These are phyloP conservation scores for Telmatochromis sp. DNA, from an alignment of 2,113 vertebrate genomes.

Conservation along the genomic window DNA sequence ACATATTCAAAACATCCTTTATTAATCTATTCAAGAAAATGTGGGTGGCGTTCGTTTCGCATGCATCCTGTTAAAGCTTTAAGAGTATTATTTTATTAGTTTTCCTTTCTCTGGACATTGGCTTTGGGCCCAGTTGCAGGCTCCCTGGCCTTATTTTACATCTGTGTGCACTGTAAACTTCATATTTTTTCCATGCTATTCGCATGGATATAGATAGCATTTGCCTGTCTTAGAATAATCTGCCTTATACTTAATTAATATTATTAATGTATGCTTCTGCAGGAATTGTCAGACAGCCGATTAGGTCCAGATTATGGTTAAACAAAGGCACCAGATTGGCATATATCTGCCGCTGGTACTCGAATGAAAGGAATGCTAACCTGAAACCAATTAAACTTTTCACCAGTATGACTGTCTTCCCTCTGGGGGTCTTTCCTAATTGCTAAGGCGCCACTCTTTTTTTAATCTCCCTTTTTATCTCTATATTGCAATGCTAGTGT, in stretches of 20 bases:
- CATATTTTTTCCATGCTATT: neutral
- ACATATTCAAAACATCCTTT: accelerated
- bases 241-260: neutral
- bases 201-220: neutral
- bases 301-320: conserved; percentile 13
- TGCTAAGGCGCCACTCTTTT: conserved; percentile 31
- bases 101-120: neutral
- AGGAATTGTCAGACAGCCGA: neutral
- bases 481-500: conserved; percentile 40
- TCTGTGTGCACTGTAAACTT: neutral
- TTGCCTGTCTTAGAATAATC: neutral
- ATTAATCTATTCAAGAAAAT: neutral
- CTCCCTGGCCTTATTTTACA: neutral
- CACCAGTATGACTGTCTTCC: conserved; percentile 25
- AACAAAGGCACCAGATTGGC: neutral
- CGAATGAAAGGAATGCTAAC: conserved; percentile 38
- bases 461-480: conserved; percentile 44
- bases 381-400: conserved; percentile 54
- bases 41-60: accelerated
- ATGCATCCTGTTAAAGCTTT: neutral
- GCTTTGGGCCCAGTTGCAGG: neutral
- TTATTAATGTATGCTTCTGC: neutral
- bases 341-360: neutral
- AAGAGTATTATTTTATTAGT: neutral
- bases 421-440: conserved; percentile 59